Evolutionary conservation across 2,888 invertebrate genomes (phyloP).

Genomic region (Charanyca ferruginea): DNA sequence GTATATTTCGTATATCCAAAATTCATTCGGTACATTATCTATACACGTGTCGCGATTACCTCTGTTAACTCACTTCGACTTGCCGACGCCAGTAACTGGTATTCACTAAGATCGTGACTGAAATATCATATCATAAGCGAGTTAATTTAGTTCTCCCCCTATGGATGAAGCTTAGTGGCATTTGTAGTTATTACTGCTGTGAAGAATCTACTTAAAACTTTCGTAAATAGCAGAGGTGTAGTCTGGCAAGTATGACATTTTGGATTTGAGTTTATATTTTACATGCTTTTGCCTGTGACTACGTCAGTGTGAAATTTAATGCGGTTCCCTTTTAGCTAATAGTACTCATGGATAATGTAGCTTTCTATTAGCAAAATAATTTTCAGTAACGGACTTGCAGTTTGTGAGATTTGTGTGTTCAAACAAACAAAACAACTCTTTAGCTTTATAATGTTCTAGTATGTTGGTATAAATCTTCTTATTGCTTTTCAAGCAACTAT

Average conservation of each 20-base stretch:
- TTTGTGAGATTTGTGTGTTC: too few species aligned
- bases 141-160: conserved; percentile 73
- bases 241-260: not conserved
- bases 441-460: too few species aligned
- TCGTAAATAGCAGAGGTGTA: not conserved
- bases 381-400: too few species aligned
- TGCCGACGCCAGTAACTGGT: conserved; percentile 71
- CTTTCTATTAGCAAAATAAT: too few species aligned
- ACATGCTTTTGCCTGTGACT: too few species aligned
- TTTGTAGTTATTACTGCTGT: conserved; percentile 46
- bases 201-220: conserved; percentile 42
- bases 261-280: not conserved
- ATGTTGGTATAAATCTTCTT: too few species aligned
- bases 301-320: too few species aligned
- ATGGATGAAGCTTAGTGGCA: conserved; percentile 35
- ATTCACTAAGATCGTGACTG: conserved; percentile 80
- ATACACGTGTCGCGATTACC: conserved; percentile 82
- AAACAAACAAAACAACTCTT: too few species aligned
- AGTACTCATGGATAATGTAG: too few species aligned
- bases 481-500: not conserved
- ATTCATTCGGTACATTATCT: conserved; percentile 70
- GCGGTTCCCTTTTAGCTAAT: too few species aligned
- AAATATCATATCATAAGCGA: conserved; percentile 80
- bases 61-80: conserved; percentile 76
- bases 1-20: conserved; percentile 57